Evolutionary conservation across 2,797 vertebrate genomes (phyloP).

Genomic region (Lepidocolaptes lacrymiger): DNA sequence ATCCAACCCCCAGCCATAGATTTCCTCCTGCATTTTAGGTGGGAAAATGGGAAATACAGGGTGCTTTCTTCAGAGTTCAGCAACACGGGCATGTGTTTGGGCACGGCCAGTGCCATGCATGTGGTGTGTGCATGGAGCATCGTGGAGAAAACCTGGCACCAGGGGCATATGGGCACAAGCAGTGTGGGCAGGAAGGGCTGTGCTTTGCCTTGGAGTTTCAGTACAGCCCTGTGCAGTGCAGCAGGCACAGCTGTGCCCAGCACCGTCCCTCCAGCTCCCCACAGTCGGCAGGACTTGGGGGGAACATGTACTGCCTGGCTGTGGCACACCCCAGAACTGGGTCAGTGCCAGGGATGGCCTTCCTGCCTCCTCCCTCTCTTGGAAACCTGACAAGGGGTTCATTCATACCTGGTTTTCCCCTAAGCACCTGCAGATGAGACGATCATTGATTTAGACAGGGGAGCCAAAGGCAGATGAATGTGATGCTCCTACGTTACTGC

Average conservation of each 20-base stretch:
- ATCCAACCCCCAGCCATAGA: not conserved
- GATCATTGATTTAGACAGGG: not conserved
- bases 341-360: not conserved
- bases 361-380: not conserved
- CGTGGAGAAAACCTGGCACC: too few relatives aligned
- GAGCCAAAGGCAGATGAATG: fast-evolving
- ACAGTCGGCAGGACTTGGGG: fast-evolving
- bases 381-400: not conserved
- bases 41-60: fast-evolving
- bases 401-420: not conserved
- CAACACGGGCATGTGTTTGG: fast-evolving
- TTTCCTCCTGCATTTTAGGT: not conserved
- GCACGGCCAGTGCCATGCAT: fast-evolving
- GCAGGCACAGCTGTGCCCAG: not conserved
- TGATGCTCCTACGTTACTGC: not conserved
- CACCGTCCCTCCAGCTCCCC: fast-evolving
- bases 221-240: not conserved
- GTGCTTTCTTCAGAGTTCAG: not conserved
- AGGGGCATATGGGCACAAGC: fast-evolving
- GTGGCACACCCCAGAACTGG: not conserved
- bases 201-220: not conserved
- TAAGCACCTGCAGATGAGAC: not conserved
- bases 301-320: fast-evolving
- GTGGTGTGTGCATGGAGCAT: fast-evolving
- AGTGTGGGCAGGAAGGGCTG: not conserved